Conservation (phyloP, 2,797 vertebrate genomes). For the Petrocephalus schoutedeni region DNA sequence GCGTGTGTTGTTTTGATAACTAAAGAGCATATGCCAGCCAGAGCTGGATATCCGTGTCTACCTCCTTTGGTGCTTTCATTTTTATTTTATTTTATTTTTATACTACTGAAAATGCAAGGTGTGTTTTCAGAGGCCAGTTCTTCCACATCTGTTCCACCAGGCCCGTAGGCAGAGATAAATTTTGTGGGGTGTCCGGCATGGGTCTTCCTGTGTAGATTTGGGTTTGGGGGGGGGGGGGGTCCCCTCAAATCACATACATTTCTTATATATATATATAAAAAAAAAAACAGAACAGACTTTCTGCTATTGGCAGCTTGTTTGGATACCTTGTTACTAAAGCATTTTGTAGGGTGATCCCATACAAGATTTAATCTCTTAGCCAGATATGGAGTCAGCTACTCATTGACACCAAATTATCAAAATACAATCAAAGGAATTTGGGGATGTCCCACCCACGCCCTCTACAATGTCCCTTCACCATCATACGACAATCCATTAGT, state of each 20-base stretch:
- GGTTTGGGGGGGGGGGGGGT: background rate
- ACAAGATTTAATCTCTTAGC: background rate
- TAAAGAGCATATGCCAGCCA: background rate
- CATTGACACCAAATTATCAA: background rate
- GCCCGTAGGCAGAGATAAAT: background rate
- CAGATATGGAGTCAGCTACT: background rate
- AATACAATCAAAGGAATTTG: background rate
- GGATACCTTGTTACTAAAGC: background rate
- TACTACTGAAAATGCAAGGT: background rate
- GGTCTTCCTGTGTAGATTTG: background rate
- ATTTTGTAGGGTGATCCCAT: background rate
- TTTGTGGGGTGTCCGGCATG: background rate
- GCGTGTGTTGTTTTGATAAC: conserved; percentile 22
- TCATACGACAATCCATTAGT: background rate
- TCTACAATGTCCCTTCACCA: background rate
- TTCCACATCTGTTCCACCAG: background rate
- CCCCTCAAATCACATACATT: background rate
- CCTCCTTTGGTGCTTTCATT: background rate
- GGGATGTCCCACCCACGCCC: background rate
- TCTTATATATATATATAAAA: background rate
- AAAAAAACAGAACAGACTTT: background rate
- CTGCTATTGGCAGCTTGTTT: background rate
- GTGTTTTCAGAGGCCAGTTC: background rate
- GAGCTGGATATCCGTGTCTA: background rate
- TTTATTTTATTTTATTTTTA: background rate